Base-by-base conservation (phyloP, 2,113 vertebrate genomes). In the Silurus asotus region DNA sequence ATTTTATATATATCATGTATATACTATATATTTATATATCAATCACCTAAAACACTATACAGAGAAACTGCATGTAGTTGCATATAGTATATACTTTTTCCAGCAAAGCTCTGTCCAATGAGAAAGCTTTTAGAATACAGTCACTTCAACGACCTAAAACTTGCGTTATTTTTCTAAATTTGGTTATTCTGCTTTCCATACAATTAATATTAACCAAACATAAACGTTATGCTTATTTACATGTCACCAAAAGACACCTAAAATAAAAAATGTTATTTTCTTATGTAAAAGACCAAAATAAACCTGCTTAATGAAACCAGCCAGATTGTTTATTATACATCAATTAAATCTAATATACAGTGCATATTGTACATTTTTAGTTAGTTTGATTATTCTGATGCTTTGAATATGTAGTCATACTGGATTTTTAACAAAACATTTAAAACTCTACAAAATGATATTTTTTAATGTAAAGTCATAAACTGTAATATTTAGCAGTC, bases 151-250 rank as follows among this genome's bases (percentile, higher is more conserved):
- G 3, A 51, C 9, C 14, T 20, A 17, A 19, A 8, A 74, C 49
- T 8, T 58, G 19, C n/a, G 45, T 9, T 6, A 25, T 64, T 45
- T 70, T 51, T 37, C 20, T 49, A 10, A 10, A 82, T 58, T 72
- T 61, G 75, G 78, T 76, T 79, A 85, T 61, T 56, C 72, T 74
- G 25, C 72, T 72, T 28, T n/a, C 45, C 14, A 85, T 58, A n/a
- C 17, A 85, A 45, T 70, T 3, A 28, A 59, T 45, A 78, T 64
- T 86, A 80, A 64, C 59, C 79, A 82, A 83, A 3, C 70, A 61
- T 49, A 25, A 77, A 83, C 58, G 28, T 20, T 76, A 37, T 37
- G 37, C 37, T 72, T 59, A 82, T 70, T 81, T 77, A 83, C 69
- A 83, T 37, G 37, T 37, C 37, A 37, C 37, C 37, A 64, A 37